Conservation (phyloP, 2,797 vertebrate genomes). For the Alfaro cultratus region DNA sequence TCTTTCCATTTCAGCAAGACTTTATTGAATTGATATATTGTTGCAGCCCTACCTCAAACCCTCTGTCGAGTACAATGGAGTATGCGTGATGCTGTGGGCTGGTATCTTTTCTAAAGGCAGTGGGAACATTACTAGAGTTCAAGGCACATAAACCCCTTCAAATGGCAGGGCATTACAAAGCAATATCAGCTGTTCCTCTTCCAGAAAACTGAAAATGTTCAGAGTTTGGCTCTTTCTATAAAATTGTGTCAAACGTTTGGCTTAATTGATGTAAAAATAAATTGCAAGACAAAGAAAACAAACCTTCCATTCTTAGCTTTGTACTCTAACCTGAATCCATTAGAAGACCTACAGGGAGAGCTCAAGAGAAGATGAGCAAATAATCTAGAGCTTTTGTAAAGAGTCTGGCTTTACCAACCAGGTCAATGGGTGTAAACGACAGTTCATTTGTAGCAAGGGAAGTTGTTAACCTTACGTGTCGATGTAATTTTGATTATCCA, state of each 20-base stretch:
- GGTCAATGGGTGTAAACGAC: conserved; percentile 28
- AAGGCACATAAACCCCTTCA: neutral
- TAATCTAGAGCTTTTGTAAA: neutral
- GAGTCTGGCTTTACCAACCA: neutral
- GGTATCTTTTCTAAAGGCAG: neutral
- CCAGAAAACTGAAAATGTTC: neutral
- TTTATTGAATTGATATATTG: neutral
- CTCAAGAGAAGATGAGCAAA: neutral
- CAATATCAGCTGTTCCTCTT: neutral
- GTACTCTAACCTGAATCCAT: neutral
- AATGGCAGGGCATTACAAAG: neutral
- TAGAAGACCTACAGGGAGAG: neutral
- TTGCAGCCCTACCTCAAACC: neutral
- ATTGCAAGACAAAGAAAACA: neutral
- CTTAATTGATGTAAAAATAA: neutral
- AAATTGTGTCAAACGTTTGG: neutral
- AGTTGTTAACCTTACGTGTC: conserved; percentile 29
- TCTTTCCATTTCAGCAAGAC: neutral
- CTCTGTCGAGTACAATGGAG: neutral
- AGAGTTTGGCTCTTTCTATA: neutral
- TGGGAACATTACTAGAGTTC: neutral
- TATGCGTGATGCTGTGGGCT: neutral
- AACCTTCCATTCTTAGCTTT: neutral
- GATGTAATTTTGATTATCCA: conserved; percentile 38
- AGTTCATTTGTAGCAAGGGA: conserved; percentile 11